phyloP scores from a whole-genome alignment of 2,888 invertebrate species.

The Pemphredon lugubris region DNA sequence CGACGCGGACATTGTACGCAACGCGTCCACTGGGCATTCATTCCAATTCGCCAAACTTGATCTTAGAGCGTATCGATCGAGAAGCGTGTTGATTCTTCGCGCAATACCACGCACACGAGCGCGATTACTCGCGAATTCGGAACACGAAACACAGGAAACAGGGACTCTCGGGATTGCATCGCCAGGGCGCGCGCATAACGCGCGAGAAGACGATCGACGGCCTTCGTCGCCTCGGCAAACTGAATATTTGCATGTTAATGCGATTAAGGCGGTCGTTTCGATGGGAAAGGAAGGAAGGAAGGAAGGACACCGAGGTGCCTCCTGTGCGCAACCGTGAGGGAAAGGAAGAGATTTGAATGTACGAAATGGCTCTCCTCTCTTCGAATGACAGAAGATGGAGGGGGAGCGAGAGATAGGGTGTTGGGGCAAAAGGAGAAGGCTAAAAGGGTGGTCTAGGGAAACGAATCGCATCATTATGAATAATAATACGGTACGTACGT shows the following conservation, averaged over 20 bases:
- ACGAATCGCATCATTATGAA: slow-evolving; percentile 77
- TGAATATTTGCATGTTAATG: slow-evolving; percentile 76
- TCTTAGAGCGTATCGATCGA: too few relatives aligned
- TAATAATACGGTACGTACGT: slow-evolving; percentile 70
- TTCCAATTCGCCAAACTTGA: too few relatives aligned
- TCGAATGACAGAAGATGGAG: neutral
- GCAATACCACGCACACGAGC: slow-evolving; percentile 25
- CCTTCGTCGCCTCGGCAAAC: slow-evolving; percentile 52
- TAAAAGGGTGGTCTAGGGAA: slow-evolving; percentile 65
- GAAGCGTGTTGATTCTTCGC: slow-evolving; percentile 21
- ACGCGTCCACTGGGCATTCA: too few relatives aligned
- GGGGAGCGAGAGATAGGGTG: too few relatives aligned
- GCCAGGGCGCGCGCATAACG: slow-evolving; percentile 28
- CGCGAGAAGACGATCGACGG: slow-evolving; percentile 24
- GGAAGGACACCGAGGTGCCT: slow-evolving; percentile 22
- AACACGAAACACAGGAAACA: too few relatives aligned
- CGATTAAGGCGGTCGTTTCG: slow-evolving; percentile 65
- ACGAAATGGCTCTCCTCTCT: slow-evolving; percentile 1
- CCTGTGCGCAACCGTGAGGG: slow-evolving; percentile 33
- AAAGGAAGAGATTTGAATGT: slow-evolving; percentile 15
- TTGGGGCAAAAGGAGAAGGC: slow-evolving; percentile 38
- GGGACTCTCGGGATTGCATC: slow-evolving; percentile 58
- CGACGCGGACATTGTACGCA: too few relatives aligned
- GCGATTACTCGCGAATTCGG: slow-evolving; percentile 40
- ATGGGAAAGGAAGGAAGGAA: too few relatives aligned